Evolutionary conservation across 2,113 vertebrate species (phyloP).

Genomic region (Orientallactaga bullata): DNA sequence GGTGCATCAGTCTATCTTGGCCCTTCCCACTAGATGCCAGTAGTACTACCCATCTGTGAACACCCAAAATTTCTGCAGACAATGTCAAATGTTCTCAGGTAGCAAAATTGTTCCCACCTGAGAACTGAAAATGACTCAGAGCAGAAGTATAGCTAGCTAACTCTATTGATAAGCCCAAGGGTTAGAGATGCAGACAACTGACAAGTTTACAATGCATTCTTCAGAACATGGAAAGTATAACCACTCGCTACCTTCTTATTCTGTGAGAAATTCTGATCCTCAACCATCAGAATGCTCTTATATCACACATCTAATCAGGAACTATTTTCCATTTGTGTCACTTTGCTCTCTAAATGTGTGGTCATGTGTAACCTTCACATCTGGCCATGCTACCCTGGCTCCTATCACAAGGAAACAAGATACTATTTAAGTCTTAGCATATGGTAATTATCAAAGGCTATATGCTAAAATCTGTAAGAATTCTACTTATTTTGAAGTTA

Average conservation of each 20-base stretch:
- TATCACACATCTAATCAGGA: neutral
- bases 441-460: neutral
- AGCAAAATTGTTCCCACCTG: neutral
- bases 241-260: neutral
- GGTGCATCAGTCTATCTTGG: rapidly evolving
- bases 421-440: neutral
- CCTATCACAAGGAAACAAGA: neutral
- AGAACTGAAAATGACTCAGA: neutral
- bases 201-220: neutral
- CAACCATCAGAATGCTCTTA: neutral
- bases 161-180: neutral
- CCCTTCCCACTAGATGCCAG: neutral
- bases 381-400: neutral
- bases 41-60: neutral
- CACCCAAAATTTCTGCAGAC: neutral
- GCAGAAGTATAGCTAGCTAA: neutral
- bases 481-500: neutral
- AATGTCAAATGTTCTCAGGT: neutral
- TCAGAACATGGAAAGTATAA: neutral
- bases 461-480: neutral
- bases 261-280: neutral
- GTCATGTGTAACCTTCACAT: neutral
- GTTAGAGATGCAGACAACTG: neutral
- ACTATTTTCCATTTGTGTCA: neutral
- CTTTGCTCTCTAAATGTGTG: rapidly evolving